A percentile compares a stretch with the other conserved stretches of the same genome.
These are phyloP conservation scores for Apodemia zela DNA, from an alignment of 2,888 invertebrate genomes.

Conservation along the genomic window DNA sequence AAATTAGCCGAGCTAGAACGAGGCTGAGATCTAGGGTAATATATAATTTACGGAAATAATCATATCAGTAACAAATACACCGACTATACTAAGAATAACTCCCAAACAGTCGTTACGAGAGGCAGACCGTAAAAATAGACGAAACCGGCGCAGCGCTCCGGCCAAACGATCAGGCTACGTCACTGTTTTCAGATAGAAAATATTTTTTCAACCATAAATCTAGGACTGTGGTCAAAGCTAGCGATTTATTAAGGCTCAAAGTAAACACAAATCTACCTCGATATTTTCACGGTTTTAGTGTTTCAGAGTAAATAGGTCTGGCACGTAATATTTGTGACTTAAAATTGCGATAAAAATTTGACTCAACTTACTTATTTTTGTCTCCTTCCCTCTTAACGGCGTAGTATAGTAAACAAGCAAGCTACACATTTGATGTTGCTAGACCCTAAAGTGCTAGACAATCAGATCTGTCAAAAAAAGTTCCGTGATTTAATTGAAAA, in stretches of 20 bases:
- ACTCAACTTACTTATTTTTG: too few species aligned
- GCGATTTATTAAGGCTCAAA: conserved; percentile 25
- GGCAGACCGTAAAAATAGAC: conserved; percentile 27
- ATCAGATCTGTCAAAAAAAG: too few species aligned
- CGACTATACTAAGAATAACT: not conserved
- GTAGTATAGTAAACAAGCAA: too few species aligned
- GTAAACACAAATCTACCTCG: conserved; percentile 22
- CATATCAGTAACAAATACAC: not conserved
- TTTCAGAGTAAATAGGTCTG: not conserved
- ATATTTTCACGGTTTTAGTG: not conserved
- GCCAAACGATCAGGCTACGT: conserved; percentile 24
- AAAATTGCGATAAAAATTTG: too few species aligned
- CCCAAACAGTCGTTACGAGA: conserved; percentile 23
- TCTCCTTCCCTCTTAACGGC: too few species aligned
- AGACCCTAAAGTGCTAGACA: too few species aligned
- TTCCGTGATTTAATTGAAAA: too few species aligned
- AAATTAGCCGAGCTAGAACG: too few species aligned
- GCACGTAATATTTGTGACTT: too few species aligned
- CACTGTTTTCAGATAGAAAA: conserved; percentile 23
- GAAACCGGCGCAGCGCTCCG: conserved; percentile 25
- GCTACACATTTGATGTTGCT: too few species aligned
- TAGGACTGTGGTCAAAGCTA: conserved; percentile 21
- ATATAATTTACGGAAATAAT: too few species aligned
- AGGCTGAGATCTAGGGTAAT: too few species aligned
- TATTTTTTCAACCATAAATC: conserved; percentile 25